Percentiles rank a stretch among this genome's conserved stretches.
Conservation (phyloP, 1,140 invertebrate species). For the Phthorimaea operculella region DNA sequence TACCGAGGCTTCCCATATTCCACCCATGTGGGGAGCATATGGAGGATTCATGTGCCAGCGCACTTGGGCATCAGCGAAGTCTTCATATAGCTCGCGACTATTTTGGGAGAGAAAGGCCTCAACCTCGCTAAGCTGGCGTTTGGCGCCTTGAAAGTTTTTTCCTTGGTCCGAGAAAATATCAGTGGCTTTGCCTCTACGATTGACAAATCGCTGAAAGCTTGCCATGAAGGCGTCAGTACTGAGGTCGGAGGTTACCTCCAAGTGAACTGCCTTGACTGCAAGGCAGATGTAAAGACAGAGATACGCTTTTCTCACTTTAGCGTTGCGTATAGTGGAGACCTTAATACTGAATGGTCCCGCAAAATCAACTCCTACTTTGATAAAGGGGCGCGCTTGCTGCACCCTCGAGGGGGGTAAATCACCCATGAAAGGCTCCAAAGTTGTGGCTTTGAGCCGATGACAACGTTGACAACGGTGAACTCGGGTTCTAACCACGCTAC, state of each 20-base stretch:
- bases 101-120: neutral
- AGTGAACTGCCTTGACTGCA: neutral
- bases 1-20: slow-evolving; percentile 42
- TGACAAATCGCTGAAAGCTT: neutral
- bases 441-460: neutral
- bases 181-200: neutral
- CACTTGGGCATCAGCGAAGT: neutral
- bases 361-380: neutral
- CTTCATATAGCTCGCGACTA: neutral
- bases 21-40: slow-evolving; percentile 15
- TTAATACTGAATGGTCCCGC: neutral
- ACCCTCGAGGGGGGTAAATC: neutral
- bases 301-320: neutral
- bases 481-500: neutral
- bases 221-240: neutral
- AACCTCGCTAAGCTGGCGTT: neutral
- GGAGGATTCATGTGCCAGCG: slow-evolving; percentile 10
- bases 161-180: neutral
- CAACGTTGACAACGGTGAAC: neutral
- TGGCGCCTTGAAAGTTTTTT: slow-evolving; percentile 4
- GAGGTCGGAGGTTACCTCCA: neutral
- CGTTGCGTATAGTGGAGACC: neutral
- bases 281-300: slow-evolving; percentile 1
- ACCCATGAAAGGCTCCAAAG: slow-evolving; percentile 1
- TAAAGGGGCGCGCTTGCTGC: neutral